These are phyloP conservation scores for Theodoxus fluviatilis DNA, from an alignment of 2,888 invertebrate species.

Conservation along the genomic window DNA sequence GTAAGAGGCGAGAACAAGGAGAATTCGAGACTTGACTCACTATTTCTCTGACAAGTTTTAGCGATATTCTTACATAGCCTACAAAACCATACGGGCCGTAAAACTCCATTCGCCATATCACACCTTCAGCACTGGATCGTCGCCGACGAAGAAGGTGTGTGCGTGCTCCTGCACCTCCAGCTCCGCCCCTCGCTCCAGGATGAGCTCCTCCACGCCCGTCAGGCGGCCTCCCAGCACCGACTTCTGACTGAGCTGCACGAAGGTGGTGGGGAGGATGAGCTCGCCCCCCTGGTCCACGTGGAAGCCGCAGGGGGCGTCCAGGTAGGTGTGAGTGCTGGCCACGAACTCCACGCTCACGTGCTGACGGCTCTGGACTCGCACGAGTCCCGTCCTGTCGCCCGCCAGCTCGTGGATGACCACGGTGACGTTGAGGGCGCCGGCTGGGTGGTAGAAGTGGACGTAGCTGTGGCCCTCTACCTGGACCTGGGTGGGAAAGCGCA, in stretches of 20 bases:
- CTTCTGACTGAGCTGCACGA: conserved; percentile 42
- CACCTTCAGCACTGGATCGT: too few species aligned
- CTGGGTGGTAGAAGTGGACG: conserved; percentile 50
- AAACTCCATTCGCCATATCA: too few species aligned
- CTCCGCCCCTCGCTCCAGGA: conserved; percentile 43
- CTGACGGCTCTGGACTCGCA: conserved; percentile 43
- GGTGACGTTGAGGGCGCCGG: conserved; percentile 35
- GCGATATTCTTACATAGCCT: too few species aligned
- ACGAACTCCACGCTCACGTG: conserved; percentile 44
- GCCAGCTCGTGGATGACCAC: conserved; percentile 46
- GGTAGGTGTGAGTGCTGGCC: conserved; percentile 49
- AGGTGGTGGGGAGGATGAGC: conserved; percentile 43
- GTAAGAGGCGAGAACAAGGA: too few species aligned
- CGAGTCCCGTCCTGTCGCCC: conserved; percentile 49
- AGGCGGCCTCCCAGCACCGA: conserved; percentile 43
- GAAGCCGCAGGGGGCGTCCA: conserved; percentile 51
- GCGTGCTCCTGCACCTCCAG: conserved; percentile 38
- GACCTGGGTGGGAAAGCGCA: too few species aligned
- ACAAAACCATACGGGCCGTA: too few species aligned
- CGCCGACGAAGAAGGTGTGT: too few species aligned
- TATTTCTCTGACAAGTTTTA: too few species aligned
- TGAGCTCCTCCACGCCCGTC: conserved; percentile 44
- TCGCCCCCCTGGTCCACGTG: conserved; percentile 48
- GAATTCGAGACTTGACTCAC: too few species aligned
- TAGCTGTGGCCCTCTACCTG: conserved; percentile 49